These are phyloP conservation scores for Drosophila trapezifrons DNA, from an alignment of 1,140 invertebrate genomes.

Conservation along the genomic window DNA sequence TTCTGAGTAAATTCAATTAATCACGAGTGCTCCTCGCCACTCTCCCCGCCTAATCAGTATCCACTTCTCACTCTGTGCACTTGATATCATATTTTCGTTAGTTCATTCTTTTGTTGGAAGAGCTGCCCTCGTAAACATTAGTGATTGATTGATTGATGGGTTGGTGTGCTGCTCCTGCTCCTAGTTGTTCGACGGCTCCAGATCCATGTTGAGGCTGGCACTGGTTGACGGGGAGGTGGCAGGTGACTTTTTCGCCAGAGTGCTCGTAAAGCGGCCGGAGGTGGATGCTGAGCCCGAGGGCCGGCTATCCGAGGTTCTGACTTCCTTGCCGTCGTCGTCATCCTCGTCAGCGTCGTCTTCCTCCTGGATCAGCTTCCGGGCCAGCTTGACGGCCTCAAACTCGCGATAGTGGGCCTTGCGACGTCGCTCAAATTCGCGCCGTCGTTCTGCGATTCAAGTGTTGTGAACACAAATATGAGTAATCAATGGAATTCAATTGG, in stretches of 20 bases:
- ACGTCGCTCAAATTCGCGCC: constrained; percentile 94
- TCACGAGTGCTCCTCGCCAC: constrained; percentile 36
- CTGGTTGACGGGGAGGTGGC: constrained; percentile 52
- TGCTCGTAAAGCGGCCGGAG: constrained; percentile 52
- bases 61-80: constrained; percentile 35
- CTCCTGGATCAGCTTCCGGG: constrained; percentile 94
- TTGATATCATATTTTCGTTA: constrained; percentile 41
- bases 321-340: constrained; percentile 83
- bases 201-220: constrained; percentile 51
- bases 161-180: constrained; percentile 43
- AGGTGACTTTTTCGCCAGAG: constrained; percentile 46
- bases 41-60: not conserved
- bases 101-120: constrained; percentile 36
- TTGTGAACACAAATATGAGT: constrained; percentile 21
- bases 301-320: constrained; percentile 33
- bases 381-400: constrained; percentile 95
- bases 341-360: constrained; percentile 92
- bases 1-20: constrained; percentile 62
- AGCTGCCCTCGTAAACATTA: constrained; percentile 34
- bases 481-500: constrained; percentile 9
- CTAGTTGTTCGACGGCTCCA: constrained; percentile 61
- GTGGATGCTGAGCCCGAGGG: constrained; percentile 53
- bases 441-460: constrained; percentile 85
- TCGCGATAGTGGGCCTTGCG: constrained; percentile 99
- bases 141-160: constrained; percentile 53